phyloP scores from a whole-genome alignment of 2,113 vertebrate species.

The Urocynchramus pylzowi region DNA sequence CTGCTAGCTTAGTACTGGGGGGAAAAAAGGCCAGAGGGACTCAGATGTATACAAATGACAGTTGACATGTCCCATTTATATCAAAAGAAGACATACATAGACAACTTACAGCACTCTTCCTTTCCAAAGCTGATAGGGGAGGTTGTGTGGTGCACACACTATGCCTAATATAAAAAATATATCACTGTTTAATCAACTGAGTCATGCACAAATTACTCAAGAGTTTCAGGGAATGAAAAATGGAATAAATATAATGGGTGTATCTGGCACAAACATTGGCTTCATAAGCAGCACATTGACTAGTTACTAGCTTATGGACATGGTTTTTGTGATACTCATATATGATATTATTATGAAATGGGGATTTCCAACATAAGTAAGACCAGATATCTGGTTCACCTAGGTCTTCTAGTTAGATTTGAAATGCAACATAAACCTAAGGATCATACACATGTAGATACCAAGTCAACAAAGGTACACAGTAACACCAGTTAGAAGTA shows the following conservation, averaged over 20 bases:
- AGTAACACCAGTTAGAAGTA: not conserved
- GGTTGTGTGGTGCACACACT: rapidly evolving
- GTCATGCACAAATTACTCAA: not conserved
- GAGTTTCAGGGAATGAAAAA: not conserved
- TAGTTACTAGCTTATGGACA: not conserved
- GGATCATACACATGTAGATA: rapidly evolving
- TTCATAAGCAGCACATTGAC: not conserved
- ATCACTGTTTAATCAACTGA: not conserved
- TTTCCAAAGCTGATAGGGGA: not conserved
- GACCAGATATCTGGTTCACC: not conserved
- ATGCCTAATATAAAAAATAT: not conserved
- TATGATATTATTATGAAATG: not conserved
- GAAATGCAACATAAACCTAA: not conserved
- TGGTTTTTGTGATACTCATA: not conserved
- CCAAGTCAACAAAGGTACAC: not conserved
- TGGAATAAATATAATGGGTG: not conserved
- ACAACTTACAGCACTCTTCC: not conserved
- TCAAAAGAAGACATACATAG: not conserved
- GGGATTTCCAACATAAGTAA: not conserved
- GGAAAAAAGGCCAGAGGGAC: not conserved
- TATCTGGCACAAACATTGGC: not conserved
- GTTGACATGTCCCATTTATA: not conserved
- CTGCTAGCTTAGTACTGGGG: not conserved
- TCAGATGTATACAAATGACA: not conserved
- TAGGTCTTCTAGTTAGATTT: not conserved